Evolutionary conservation across 2,888 invertebrate species (phyloP).

Genomic region (Auanema freiburgensis): DNA sequence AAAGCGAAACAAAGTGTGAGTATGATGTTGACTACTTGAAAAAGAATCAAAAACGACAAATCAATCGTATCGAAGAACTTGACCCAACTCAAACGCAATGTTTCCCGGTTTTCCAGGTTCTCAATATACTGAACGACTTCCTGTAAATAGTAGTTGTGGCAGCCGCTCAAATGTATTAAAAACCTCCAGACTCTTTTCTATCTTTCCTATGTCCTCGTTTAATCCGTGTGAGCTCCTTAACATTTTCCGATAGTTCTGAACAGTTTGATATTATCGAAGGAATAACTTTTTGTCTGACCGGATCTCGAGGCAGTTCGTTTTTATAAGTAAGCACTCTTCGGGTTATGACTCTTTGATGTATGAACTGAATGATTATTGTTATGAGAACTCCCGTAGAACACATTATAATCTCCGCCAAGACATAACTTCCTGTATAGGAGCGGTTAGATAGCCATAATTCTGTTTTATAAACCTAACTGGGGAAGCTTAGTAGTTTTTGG

Average conservation of each 20-base stretch:
- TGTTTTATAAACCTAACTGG: slow-evolving; percentile 9
- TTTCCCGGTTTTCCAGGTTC: slow-evolving; percentile 3
- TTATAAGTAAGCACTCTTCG: slow-evolving; percentile 10
- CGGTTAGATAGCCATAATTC: not conserved
- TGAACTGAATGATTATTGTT: slow-evolving; percentile 11
- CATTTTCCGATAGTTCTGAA: not conserved
- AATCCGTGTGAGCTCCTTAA: not conserved
- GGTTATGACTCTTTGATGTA: slow-evolving; percentile 17
- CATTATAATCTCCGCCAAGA: slow-evolving; percentile 16
- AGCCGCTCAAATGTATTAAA: too few relatives aligned
- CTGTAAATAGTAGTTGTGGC: slow-evolving; percentile 7
- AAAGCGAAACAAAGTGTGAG: slow-evolving; percentile 9
- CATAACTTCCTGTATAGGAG: slow-evolving; percentile 11
- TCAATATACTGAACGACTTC: slow-evolving; percentile 11
- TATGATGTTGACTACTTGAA: slow-evolving; percentile 13
- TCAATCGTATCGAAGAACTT: slow-evolving; percentile 11
- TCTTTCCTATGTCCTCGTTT: not conserved
- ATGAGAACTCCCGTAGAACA: slow-evolving; percentile 15
- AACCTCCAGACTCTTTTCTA: not conserved
- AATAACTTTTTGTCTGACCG: slow-evolving; percentile 6
- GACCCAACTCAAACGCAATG: slow-evolving; percentile 10
- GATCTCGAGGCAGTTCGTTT: not conserved
- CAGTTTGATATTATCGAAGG: too few relatives aligned
- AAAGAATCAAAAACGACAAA: slow-evolving; percentile 11
- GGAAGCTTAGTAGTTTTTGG: slow-evolving; percentile 19